Evolutionary conservation across 2,888 invertebrate genomes (phyloP).

Genomic region (Gandaritis pyraliata): DNA sequence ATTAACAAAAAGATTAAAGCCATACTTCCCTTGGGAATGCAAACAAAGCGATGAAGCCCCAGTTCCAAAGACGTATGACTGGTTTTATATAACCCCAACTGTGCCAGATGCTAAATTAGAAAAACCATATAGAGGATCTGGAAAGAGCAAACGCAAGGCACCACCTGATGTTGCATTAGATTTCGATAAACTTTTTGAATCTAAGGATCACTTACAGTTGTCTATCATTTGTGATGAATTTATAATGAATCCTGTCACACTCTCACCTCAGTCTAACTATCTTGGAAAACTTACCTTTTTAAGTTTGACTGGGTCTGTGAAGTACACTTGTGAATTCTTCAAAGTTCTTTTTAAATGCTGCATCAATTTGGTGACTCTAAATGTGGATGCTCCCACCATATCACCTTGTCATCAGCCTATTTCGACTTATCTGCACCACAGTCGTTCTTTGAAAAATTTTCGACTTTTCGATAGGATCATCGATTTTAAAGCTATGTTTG

Average conservation of each 20-base stretch:
- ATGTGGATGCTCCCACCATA: constrained; percentile 52
- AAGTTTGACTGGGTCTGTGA: constrained; percentile 58
- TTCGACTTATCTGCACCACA: constrained; percentile 54
- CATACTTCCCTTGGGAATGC: constrained; percentile 56
- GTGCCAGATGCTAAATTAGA: constrained; percentile 28
- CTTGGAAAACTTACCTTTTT: constrained; percentile 68
- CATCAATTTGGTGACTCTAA: constrained; percentile 61
- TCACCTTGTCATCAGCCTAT: constrained; percentile 51
- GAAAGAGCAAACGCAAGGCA: constrained; percentile 53
- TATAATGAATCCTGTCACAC: constrained; percentile 48
- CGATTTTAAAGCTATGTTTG: constrained; percentile 59
- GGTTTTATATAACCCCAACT: constrained; percentile 51
- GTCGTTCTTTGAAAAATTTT: constrained; percentile 62
- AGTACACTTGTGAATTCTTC: constrained; percentile 63
- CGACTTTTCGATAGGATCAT: constrained; percentile 60
- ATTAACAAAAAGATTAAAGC: constrained; percentile 51
- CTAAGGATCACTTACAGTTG: constrained; percentile 52
- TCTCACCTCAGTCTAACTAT: constrained; percentile 54
- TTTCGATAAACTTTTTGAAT: constrained; percentile 60
- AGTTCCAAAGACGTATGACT: constrained; percentile 49
- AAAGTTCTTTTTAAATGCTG: constrained; percentile 62
- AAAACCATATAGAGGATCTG: constrained; percentile 27
- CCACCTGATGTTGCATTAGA: constrained; percentile 51
- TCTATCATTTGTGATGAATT: constrained; percentile 52
- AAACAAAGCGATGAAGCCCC: constrained; percentile 33